Evolutionary conservation across 1,140 invertebrate species (phyloP).

Genomic region (Drosophila watanabei): DNA sequence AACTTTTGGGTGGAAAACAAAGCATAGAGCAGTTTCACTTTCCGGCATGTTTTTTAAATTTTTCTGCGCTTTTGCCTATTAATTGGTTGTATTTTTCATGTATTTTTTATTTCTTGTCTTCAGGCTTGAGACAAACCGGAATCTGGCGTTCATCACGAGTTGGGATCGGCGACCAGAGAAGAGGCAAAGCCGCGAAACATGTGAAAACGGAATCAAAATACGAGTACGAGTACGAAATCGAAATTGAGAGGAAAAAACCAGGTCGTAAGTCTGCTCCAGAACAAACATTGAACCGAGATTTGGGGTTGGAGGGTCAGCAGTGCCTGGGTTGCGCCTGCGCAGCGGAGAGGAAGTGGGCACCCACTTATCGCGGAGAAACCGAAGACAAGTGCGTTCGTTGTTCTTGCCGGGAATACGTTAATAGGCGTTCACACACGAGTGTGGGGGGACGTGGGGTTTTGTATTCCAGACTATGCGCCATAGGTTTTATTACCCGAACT

Average conservation of each 20-base stretch:
- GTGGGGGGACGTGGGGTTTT: background rate
- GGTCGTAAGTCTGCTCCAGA: conserved; percentile 36
- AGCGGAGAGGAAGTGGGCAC: conserved; percentile 38
- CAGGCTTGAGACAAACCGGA: conserved; percentile 61
- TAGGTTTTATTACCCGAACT: conserved; percentile 29
- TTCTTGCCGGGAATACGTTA: background rate
- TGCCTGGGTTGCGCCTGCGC: conserved; percentile 59
- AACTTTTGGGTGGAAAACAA: conserved; percentile 25
- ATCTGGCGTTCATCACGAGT: conserved; percentile 63
- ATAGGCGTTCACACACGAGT: conserved; percentile 15
- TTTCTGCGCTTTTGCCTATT: conserved; percentile 38
- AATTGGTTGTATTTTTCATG: conserved; percentile 27
- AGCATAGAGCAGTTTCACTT: conserved; percentile 57
- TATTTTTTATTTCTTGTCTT: conserved; percentile 22
- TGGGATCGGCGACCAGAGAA: conserved; percentile 37
- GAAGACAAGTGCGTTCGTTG: conserved; percentile 37
- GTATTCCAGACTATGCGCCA: conserved; percentile 18
- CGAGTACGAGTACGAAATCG: conserved; percentile 33
- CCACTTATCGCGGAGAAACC: conserved; percentile 51
- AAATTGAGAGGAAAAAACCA: conserved; percentile 75
- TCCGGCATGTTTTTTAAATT: conserved; percentile 31
- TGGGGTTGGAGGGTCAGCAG: conserved; percentile 7
- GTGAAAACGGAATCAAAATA: conserved; percentile 48
- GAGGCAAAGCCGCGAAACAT: conserved; percentile 45
- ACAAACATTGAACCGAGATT: conserved; percentile 11